A percentile compares a stretch with the other conserved stretches of the same genome.
These are phyloP conservation scores for Echeneis naucrates DNA, from an alignment of 2,797 vertebrate species.

Conservation along the genomic window DNA sequence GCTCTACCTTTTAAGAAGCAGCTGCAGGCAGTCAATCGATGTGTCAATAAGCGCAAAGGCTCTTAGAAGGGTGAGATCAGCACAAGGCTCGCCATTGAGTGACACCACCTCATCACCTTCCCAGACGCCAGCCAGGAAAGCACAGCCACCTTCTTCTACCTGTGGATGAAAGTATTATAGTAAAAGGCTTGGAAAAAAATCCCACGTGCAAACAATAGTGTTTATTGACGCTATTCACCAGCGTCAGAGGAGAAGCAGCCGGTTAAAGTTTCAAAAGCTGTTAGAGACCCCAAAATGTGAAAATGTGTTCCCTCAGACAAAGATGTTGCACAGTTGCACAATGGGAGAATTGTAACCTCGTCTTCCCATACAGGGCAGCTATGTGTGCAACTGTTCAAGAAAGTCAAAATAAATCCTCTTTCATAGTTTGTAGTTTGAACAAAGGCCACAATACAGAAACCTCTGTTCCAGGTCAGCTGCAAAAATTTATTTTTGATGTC, in stretches of 20 bases:
- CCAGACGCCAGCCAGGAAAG: conserved; percentile 88
- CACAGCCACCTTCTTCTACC: conserved; percentile 87
- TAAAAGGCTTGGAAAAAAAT: not conserved
- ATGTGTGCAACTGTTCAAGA: conserved; percentile 2
- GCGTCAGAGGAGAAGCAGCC: not conserved
- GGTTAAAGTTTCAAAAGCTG: not conserved
- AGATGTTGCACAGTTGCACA: not conserved
- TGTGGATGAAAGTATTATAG: conserved; percentile 57
- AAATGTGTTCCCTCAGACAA: not conserved
- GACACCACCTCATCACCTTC: conserved; percentile 94
- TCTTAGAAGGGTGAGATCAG: conserved; percentile 89
- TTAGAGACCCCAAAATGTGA: not conserved
- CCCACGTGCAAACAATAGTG: not conserved
- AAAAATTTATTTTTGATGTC: conserved; percentile 9
- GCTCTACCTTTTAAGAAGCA: conserved; percentile 93
- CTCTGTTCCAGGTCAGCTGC: not conserved
- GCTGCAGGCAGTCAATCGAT: conserved; percentile 87
- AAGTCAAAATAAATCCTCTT: conserved; percentile 21
- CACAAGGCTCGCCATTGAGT: conserved; percentile 91
- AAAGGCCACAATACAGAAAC: conserved; percentile 4
- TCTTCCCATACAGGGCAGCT: not conserved
- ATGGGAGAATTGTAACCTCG: conserved; percentile 4
- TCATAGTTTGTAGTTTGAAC: conserved; percentile 9
- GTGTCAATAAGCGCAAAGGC: conserved; percentile 88
- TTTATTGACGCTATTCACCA: not conserved